Evolutionary conservation across 1,140 invertebrate genomes (phyloP), one percentile per base, ranked within the genome.

Genomic region (Drosophila pandora): DNA sequence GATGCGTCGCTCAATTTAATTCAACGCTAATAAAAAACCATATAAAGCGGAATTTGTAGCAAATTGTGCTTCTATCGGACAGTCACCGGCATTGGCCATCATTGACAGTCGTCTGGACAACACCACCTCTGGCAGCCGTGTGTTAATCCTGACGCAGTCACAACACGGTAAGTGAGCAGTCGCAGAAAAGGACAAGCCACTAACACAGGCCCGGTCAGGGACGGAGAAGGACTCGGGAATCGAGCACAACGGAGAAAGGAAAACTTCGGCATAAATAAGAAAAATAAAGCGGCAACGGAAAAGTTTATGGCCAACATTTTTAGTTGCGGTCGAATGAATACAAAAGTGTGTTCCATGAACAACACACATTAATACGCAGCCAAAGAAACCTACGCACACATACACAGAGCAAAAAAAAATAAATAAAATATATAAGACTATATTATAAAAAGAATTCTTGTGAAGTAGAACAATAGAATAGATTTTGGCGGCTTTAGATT

Each of bases 241-340:
- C 0, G 25, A 28, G 25, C 25, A 64, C 25, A 43, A 59, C 49
- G 65, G 17, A 54, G 59, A 61, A 64, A 59, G 54, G 57, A 81
- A 73, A 77, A 81, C 81, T 67, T 81, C 52, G 17, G 69, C 82
- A 87, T 81, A 85, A 87, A 74, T 77, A 85, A 74, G 68, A 61
- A 64, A 69, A 81, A 68, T 67, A 79, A 81, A 81, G 60, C 57
- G 45, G 76, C 76, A 71, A 61, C 50, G 61, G 39, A 63, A 74
- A 87, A 87, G 47, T 87, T 82, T 81, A 85, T 81, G 82, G 78
- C 71, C 65, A 87, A 85, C 83, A 87, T 87, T 87, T 87, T 87
- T 88, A 87, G 82, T 88, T 87, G 83, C 75, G 82, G 82, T 88
- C 75, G 70, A 87, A 87, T 87, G 79, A 87, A 88, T 88, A 79